Evolutionary conservation across 2,888 invertebrate genomes (phyloP), one percentile per base, ranked within the genome.

Genomic region (Corbicula japonica): DNA sequence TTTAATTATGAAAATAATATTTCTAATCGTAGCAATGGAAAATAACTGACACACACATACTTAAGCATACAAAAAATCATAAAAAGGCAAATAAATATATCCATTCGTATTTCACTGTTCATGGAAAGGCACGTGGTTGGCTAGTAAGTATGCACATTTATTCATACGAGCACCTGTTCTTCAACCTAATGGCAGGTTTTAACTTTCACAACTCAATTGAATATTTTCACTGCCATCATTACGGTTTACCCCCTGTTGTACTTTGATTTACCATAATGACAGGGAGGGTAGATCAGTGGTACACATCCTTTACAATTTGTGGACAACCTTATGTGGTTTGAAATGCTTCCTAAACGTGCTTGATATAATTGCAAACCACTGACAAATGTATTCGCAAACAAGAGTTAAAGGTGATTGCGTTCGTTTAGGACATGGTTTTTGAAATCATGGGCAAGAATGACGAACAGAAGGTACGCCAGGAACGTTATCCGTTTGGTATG

Each of bases 111-210:
- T n/a, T n/a, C n/a, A n/a, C n/a, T n/a, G n/a, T n/a, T n/a, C n/a
- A n/a, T n/a, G n/a, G n/a, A n/a, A n/a, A n/a, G n/a, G n/a, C n/a
- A n/a, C n/a, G n/a, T n/a, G n/a, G n/a, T n/a, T n/a, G n/a, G n/a
- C n/a, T n/a, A n/a, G n/a, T n/a, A n/a, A n/a, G n/a, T n/a, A n/a
- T n/a, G 48, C 48, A 21, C 5, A 5, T 23, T 18, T 5, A 48
- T 18, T 4, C n/a, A 18, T 50, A 38, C 58, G 46, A 60, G 70
- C 70, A 70, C 70, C 70, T 70, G 70, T 70, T 70, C 60, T 26
- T 23, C 41, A 18, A 34, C 1, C 21, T 70, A 50, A 60, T 70
- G 10, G 18, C 12, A 35, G 58, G 69, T 58, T 58, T 58, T n/a
- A 6, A 32, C 60, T 48, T 58, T 70, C 58, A 34, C 35, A 60